Evolutionary conservation across 64 coral and sea anemone genomes (phyloP).

Genomic region (Actinia tenebrosa): DNA sequence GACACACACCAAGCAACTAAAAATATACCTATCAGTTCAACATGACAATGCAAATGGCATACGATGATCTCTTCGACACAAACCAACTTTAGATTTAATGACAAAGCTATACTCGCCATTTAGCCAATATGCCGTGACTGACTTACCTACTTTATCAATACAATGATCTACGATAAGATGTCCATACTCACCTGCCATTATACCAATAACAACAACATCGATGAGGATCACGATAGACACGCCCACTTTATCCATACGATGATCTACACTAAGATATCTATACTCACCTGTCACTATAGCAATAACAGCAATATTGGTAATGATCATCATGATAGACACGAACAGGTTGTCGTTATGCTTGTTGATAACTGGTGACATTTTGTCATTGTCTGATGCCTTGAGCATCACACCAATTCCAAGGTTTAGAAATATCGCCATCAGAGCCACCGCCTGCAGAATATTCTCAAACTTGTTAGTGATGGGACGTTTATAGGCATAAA

Average conservation of each 20-base stretch:
- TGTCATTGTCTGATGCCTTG: no score
- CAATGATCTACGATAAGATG: not conserved
- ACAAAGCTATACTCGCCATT: not conserved
- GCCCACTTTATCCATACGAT: no score
- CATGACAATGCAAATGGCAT: no score
- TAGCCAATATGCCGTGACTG: not conserved
- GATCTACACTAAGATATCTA: not conserved
- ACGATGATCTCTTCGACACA: not conserved
- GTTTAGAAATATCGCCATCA: no score
- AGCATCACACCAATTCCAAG: no score
- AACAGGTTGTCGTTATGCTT: no score
- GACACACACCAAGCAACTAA: not conserved
- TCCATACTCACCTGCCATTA: not conserved
- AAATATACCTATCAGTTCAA: not conserved
- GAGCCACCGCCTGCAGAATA: conserved; percentile 25
- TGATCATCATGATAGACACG: no score
- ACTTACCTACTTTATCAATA: no score
- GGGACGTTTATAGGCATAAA: conserved; percentile 39
- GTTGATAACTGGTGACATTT: no score
- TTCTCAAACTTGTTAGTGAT: conserved; percentile 26
- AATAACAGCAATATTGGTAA: conserved; percentile 22
- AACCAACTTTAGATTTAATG: not conserved
- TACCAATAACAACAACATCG: conserved; percentile 10
- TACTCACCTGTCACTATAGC: not conserved
- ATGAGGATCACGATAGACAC: not conserved